Conservation (phyloP, 2,888 invertebrate genomes). For the Ormyrus pomaceus region DNA sequence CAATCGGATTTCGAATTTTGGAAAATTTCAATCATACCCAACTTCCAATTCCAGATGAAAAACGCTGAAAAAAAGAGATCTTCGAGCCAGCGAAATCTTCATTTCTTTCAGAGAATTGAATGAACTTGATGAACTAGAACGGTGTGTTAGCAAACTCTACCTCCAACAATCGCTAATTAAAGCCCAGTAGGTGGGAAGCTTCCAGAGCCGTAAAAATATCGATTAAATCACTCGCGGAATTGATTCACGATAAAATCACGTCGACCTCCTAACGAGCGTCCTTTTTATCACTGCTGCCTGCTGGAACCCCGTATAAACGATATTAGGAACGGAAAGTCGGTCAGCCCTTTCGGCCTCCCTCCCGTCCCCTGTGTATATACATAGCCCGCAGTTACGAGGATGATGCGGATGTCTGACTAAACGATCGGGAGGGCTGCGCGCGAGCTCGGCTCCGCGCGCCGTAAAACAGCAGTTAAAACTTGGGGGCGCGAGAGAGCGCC, state of each 20-base stretch:
- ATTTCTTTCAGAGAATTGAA: background rate
- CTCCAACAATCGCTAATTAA: slow-evolving; percentile 31
- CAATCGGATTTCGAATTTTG: too few relatives aligned
- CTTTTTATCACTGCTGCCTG: slow-evolving; percentile 6
- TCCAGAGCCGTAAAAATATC: slow-evolving; percentile 12
- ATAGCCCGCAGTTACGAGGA: slow-evolving; percentile 22
- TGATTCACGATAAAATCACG: slow-evolving; percentile 42
- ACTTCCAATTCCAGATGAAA: too few relatives aligned
- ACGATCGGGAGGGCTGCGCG: slow-evolving; percentile 58
- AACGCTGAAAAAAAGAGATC: too few relatives aligned
- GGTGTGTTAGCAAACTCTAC: background rate
- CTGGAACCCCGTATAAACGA: background rate
- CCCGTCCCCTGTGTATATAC: background rate
- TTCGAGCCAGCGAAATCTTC: background rate
- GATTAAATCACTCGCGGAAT: slow-evolving; percentile 36
- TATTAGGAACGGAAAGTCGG: slow-evolving; percentile 23
- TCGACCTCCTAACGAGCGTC: slow-evolving; percentile 26
- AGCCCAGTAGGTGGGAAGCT: background rate
- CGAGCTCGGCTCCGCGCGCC: slow-evolving; percentile 33
- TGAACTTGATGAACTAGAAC: slow-evolving; percentile 4
- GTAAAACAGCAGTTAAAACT: slow-evolving; percentile 68
- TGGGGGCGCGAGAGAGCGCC: slow-evolving; percentile 38
- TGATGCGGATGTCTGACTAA: slow-evolving; percentile 58
- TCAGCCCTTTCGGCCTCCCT: background rate
- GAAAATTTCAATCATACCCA: too few relatives aligned